Percentiles rank a stretch among this genome's conserved stretches.
Evolutionary conservation across 1,140 invertebrate genomes (phyloP).

Genomic region (Mycetomoellerius zeteki): DNA sequence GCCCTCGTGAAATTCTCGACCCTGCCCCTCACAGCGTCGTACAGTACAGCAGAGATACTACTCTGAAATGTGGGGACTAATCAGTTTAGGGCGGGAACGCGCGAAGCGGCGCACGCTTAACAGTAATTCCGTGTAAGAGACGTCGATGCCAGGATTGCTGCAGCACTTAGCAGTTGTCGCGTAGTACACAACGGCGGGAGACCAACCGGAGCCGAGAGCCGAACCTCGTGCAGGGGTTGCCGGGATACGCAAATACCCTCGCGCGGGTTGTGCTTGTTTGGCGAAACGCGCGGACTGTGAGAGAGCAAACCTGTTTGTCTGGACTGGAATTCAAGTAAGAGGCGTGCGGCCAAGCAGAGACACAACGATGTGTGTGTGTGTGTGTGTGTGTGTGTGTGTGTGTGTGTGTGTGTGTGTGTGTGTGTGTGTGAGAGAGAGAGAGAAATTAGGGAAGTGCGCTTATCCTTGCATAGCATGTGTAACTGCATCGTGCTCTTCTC

Average conservation of each 20-base stretch:
- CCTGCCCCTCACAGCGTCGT: neutral
- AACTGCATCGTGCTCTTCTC: slow-evolving; percentile 18
- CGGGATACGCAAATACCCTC: slow-evolving; percentile 71
- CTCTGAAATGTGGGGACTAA: slow-evolving; percentile 64
- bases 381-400: too few relatives aligned
- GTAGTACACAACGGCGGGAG: slow-evolving; percentile 60
- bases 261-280: slow-evolving; percentile 71
- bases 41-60: slow-evolving; percentile 30
- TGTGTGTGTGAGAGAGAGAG: neutral
- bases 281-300: slow-evolving; percentile 61
- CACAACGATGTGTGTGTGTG: neutral
- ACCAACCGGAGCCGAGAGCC: slow-evolving; percentile 51
- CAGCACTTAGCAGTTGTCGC: slow-evolving; percentile 82
- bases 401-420: too few relatives aligned
- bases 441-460: slow-evolving; percentile 45
- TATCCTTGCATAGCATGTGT: slow-evolving; percentile 36
- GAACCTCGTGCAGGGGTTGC: slow-evolving; percentile 55
- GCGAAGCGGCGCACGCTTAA: slow-evolving; percentile 75
- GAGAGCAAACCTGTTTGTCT: slow-evolving; percentile 75
- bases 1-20: slow-evolving; percentile 68
- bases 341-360: slow-evolving; percentile 9
- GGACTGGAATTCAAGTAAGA: slow-evolving; percentile 72
- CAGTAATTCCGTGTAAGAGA: slow-evolving; percentile 83
- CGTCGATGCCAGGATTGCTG: slow-evolving; percentile 80
- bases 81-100: slow-evolving; percentile 55